Conservation (phyloP, 2,888 invertebrate genomes). For the Rhagonycha fulva region DNA sequence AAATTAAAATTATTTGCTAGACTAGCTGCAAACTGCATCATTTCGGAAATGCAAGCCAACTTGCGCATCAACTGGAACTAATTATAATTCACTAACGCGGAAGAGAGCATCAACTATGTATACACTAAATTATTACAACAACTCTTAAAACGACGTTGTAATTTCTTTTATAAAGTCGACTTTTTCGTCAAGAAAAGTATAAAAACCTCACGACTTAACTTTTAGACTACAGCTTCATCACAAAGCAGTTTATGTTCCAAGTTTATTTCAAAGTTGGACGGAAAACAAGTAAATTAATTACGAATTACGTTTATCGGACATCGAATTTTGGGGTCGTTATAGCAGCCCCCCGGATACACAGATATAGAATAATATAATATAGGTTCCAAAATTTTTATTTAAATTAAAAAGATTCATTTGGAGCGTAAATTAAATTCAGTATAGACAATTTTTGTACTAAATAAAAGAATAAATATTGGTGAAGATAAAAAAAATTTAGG, state of each 20-base stretch:
- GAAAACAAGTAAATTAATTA: not conserved
- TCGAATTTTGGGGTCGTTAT: too few relatives aligned
- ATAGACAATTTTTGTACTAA: not conserved
- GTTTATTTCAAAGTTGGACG: not conserved
- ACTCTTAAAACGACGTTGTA: not conserved
- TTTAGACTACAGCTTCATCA: not conserved
- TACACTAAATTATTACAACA: not conserved
- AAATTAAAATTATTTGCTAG: not conserved
- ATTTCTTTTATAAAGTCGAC: not conserved
- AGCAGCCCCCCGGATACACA: too few relatives aligned
- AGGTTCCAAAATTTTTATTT: too few relatives aligned
- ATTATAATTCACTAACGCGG: not conserved
- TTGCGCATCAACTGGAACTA: not conserved
- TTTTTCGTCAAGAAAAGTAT: not conserved
- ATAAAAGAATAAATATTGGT: not conserved
- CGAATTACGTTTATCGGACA: too few relatives aligned
- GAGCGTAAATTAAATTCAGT: not conserved
- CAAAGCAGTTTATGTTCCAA: not conserved
- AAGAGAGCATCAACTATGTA: not conserved
- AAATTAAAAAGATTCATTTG: too few relatives aligned
- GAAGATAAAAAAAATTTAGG: not conserved
- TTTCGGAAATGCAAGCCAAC: not conserved
- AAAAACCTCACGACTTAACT: not conserved
- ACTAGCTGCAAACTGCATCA: not conserved
- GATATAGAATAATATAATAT: too few relatives aligned